phyloP scores from a whole-genome alignment of 1,140 invertebrate genomes.

The Mercenaria mercenaria region DNA sequence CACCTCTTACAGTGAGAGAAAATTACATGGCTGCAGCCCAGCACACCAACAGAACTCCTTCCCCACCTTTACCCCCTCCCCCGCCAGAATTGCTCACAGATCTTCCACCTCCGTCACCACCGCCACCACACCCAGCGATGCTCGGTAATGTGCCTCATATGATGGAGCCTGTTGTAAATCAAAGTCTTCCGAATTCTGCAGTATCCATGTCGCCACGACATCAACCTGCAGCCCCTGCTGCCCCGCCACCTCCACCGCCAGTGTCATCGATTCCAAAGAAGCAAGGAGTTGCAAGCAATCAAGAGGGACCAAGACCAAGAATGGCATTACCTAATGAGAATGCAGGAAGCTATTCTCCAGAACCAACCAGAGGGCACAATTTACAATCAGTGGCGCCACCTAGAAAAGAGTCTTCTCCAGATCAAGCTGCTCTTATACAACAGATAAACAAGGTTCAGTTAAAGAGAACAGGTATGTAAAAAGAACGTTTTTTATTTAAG shows the following conservation, averaged over 20 bases:
- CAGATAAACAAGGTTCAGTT: conserved; percentile 54
- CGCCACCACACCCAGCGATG: background rate
- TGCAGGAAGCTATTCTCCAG: background rate
- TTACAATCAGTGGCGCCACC: background rate
- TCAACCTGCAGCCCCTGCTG: background rate
- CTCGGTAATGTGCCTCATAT: conserved; percentile 32
- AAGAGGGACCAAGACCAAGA: background rate
- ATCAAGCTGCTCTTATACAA: conserved; percentile 18
- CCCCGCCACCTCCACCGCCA: conserved; percentile 47
- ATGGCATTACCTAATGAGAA: background rate
- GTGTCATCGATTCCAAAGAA: conserved; percentile 54
- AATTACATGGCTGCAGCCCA: conserved; percentile 1
- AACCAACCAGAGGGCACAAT: background rate
- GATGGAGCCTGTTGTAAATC: background rate
- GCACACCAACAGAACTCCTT: conserved; percentile 1
- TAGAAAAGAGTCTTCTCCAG: background rate
- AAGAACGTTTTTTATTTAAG: background rate
- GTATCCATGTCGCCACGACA: background rate
- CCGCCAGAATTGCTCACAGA: conserved; percentile 52
- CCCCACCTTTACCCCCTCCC: conserved; percentile 60
- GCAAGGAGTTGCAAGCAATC: background rate
- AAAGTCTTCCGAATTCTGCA: conserved; percentile 5
- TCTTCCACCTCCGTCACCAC: background rate
- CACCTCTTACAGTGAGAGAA: background rate
- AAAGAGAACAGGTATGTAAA: conserved; percentile 57